A percentile compares a stretch with the other conserved stretches of the same genome.
phyloP scores from a whole-genome alignment of 2,888 invertebrate species.

The Lithodes maja region DNA sequence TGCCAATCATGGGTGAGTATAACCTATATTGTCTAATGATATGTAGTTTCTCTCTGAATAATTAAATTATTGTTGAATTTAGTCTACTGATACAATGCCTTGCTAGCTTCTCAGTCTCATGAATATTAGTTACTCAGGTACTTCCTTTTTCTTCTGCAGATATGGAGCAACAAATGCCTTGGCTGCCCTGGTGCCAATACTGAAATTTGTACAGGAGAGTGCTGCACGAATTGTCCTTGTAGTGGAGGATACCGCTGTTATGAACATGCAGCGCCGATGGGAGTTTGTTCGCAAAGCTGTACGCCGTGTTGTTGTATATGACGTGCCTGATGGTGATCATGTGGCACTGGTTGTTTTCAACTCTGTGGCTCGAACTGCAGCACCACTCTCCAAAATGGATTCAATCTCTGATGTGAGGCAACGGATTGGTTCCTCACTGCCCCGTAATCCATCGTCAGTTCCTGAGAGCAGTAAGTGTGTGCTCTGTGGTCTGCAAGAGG shows the following conservation, averaged over 20 bases:
- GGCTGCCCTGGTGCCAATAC: constrained; percentile 54
- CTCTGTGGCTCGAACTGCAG: constrained; percentile 59
- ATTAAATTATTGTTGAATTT: no score
- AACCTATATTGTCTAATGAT: not conserved
- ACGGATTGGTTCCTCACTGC: constrained; percentile 67
- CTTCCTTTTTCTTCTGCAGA: no score
- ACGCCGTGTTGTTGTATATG: constrained; percentile 79
- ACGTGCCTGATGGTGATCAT: constrained; percentile 75
- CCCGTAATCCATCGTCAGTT: constrained; percentile 68
- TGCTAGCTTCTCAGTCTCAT: no score
- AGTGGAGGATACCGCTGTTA: constrained; percentile 69
- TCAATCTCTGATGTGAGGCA: constrained; percentile 68
- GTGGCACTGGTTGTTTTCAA: constrained; percentile 73
- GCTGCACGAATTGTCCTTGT: constrained; percentile 66
- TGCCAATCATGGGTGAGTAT: constrained; percentile 59
- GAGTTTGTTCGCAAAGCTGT: constrained; percentile 79
- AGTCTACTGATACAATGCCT: no score
- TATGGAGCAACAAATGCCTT: no score
- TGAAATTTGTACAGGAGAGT: constrained; percentile 65
- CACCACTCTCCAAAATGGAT: constrained; percentile 68
- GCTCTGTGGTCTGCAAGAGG: constrained; percentile 68
- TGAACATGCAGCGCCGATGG: constrained; percentile 77
- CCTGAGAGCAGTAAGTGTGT: constrained; percentile 70
- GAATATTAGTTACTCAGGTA: no score
- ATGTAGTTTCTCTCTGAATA: no score